Base-by-base conservation (phyloP, 1,140 invertebrate species). In the Nasonia longicornis region DNA sequence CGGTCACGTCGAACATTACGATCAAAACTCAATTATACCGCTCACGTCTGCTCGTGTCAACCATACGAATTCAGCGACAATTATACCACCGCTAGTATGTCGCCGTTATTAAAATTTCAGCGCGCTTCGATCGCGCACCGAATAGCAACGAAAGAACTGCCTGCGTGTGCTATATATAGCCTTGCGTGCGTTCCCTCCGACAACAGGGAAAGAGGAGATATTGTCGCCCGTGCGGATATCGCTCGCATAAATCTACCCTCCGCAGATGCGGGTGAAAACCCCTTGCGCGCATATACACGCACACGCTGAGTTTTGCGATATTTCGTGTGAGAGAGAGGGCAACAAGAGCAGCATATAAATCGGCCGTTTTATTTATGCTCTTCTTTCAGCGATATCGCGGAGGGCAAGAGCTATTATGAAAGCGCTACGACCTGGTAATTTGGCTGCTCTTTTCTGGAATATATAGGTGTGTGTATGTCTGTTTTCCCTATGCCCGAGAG, bases 201-300 rank as follows among this genome's bases (percentile, higher is more conserved):
- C 12, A 20, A n/a, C 16, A n/a, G 6, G 6, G 52, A 58, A 3
- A 3, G 20, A 58, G 52, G 6, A 20, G 52, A 58, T 58, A 58
- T 8, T 58, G 52, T 58, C 52, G 52, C 52, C 45, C 4, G 52
- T 14, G 16, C 16, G 52, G 26, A 67, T 67, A 67, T 67, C 64
- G 29, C 64, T 26, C 64, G 64, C 64, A 26, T 31, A 31, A 67
- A 67, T 67, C 64, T 67, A 67, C 64, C 64, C 64, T 67, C 29
- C 52, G 52, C 20, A 58, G 52, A 58, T 67, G 22, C 64, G 26
- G 26, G 64, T n/a, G 52, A 16, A 58, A 58, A 58, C 16, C 52
- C 52, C 52, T 58, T 16, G 16, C 16, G 16, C 14, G 52, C 52
- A 6, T 58, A 7, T n/a, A 58, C 1, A 58, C 38, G 8, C 14